A percentile compares a stretch with the other conserved stretches of the same genome.
phyloP scores from a whole-genome alignment of 2,113 vertebrate species.

The Cercopithecus mona region DNA sequence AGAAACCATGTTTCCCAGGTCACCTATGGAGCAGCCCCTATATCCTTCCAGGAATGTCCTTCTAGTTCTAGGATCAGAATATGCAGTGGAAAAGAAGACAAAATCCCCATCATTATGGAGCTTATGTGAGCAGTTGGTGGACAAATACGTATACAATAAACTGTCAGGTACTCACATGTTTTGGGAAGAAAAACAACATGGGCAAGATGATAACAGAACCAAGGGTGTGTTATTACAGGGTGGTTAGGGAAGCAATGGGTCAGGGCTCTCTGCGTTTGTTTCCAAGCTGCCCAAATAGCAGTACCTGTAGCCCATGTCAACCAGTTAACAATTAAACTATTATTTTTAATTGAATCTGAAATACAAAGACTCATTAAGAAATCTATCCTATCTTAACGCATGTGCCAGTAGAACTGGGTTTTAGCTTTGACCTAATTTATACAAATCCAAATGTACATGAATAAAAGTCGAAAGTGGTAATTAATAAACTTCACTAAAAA shows the following conservation, averaged over 20 bases:
- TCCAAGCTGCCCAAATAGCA: background rate
- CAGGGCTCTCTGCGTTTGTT: background rate
- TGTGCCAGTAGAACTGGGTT: background rate
- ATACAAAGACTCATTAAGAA: background rate
- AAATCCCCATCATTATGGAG: background rate
- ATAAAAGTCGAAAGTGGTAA: background rate
- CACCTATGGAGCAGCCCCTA: fast-evolving
- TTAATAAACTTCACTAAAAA: background rate
- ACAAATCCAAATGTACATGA: background rate
- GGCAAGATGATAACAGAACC: background rate
- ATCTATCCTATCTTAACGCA: background rate
- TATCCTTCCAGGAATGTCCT: background rate
- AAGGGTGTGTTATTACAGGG: fast-evolving
- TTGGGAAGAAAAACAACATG: background rate
- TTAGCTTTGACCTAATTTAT: background rate
- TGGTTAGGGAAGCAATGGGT: background rate
- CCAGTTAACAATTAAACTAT: background rate
- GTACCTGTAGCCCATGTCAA: background rate
- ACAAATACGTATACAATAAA: background rate
- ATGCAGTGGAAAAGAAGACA: background rate
- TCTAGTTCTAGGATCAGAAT: background rate
- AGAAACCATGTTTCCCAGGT: background rate
- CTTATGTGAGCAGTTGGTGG: background rate
- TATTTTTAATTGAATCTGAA: background rate
- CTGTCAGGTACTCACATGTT: background rate